phyloP scores from a whole-genome alignment of 2,113 vertebrate genomes.

The Crotophaga sulcirostris region DNA sequence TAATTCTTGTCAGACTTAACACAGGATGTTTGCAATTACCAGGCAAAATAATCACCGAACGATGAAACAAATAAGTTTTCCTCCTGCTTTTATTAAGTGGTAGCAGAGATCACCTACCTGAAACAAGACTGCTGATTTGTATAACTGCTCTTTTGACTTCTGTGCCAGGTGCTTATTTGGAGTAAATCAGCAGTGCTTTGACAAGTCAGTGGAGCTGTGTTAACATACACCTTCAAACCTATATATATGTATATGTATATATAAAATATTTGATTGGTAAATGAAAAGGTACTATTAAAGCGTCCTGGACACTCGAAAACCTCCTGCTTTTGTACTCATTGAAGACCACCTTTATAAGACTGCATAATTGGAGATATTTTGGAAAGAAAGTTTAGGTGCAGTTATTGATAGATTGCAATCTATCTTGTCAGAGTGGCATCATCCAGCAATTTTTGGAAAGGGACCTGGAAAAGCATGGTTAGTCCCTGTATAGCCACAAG shows the following conservation, averaged over 20 bases:
- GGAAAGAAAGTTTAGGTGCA: neutral
- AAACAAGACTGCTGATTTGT: neutral
- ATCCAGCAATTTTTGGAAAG: neutral
- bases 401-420: neutral
- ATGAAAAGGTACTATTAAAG: neutral
- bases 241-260: no score
- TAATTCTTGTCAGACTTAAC: conserved; percentile 68
- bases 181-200: neutral
- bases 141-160: neutral
- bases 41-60: conserved; percentile 5
- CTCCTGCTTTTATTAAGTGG: neutral
- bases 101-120: neutral
- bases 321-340: neutral
- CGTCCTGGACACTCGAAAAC: neutral
- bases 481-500: neutral
- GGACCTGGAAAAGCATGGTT: neutral
- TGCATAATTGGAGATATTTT: accelerated
- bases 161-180: neutral
- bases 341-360: neutral
- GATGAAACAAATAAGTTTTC: neutral
- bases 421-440: neutral
- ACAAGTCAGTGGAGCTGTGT: neutral
- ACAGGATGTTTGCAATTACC: conserved; percentile 19
- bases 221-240: neutral
- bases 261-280: neutral